Base-by-base conservation (phyloP, 1,140 invertebrate species). In the Halictus rubicundus region DNA sequence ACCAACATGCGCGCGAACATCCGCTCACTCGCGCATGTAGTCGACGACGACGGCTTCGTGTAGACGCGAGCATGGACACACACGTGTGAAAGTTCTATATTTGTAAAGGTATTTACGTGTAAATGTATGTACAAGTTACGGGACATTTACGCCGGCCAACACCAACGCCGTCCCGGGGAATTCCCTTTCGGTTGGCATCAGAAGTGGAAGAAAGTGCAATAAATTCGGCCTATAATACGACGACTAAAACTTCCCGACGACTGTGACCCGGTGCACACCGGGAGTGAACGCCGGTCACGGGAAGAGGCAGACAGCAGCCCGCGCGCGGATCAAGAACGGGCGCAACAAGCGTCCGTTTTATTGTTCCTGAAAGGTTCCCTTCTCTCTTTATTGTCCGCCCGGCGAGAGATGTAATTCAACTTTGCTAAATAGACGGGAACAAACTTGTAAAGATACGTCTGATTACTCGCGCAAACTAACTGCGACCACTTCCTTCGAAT, bases 191-290 rank as follows among this genome's bases (percentile, higher is more conserved):
- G 86, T 89, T 89, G 85, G 85, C 88, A 89, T 88, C 82, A 80
- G 42, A 82, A 88, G 72, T 84, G 79, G 77, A 89, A 89, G 88
- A 89, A 89, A 89, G 87, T 88, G 87, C 81, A 75, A 88, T 88
- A 89, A 88, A 88, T 88, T 85, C 74, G 75, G 66, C 77, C 76
- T 85, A 83, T 87, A 84, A 87, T 83, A 75, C 74, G 70, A 39
- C 71, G 54, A 52, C 68, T 70, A 73, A 85, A 89, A 85, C 60
- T 83, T 78, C n/a, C 61, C 68, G 54, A 66, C 60, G 39, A 59
- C 68, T 42, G 21, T 66, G 72, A 76, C 63, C 66, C 66, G 69
- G 23, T 54, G 54, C 69, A 59, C 68, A 52, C 68, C 69, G 12
- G 14, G 60, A 59, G 80, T 68, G 46, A 21, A n/a, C 57, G 32